phyloP scores from a whole-genome alignment of 1,140 invertebrate genomes.

The Proales similis region DNA sequence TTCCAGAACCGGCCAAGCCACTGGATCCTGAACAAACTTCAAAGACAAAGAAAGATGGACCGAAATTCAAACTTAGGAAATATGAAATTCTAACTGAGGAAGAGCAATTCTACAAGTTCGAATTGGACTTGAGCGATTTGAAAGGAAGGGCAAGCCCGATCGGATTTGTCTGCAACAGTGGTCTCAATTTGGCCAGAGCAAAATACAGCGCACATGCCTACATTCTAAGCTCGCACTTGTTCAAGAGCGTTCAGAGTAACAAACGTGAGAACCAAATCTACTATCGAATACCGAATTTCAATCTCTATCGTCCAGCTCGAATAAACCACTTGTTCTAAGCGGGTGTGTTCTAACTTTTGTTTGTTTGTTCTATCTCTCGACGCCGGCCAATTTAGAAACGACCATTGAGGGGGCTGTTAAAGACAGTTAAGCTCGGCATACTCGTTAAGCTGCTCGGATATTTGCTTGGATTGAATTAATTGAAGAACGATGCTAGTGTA shows the following conservation, averaged over 20 bases:
- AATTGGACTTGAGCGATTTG: conserved; percentile 9
- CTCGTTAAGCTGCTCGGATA: no score
- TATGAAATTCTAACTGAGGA: conserved; percentile 23
- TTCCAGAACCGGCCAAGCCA: neutral
- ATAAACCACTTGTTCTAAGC: conserved; percentile 60
- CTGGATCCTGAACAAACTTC: neutral
- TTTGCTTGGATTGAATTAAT: no score
- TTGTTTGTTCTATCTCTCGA: conserved; percentile 40
- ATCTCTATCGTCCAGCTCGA: conserved; percentile 12
- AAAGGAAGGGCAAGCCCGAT: neutral
- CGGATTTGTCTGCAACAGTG: conserved; percentile 22
- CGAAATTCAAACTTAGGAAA: conserved; percentile 22
- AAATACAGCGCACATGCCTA: conserved; percentile 27
- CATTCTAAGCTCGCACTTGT: conserved; percentile 5
- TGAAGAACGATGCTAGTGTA: no score
- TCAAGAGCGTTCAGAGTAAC: neutral
- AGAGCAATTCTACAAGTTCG: neutral
- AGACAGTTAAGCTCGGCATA: no score
- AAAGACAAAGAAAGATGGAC: conserved; percentile 1
- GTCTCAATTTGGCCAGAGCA: conserved; percentile 12
- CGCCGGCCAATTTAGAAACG: no score
- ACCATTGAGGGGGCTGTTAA: no score
- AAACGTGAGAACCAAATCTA: conserved; percentile 12
- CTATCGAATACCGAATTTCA: conserved; percentile 2
- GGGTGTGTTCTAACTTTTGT: conserved; percentile 71